Percentiles rank a stretch among this genome's conserved stretches.
These are phyloP conservation scores for Bugulina stolonifera DNA, from an alignment of 2,888 invertebrate species.

Conservation along the genomic window DNA sequence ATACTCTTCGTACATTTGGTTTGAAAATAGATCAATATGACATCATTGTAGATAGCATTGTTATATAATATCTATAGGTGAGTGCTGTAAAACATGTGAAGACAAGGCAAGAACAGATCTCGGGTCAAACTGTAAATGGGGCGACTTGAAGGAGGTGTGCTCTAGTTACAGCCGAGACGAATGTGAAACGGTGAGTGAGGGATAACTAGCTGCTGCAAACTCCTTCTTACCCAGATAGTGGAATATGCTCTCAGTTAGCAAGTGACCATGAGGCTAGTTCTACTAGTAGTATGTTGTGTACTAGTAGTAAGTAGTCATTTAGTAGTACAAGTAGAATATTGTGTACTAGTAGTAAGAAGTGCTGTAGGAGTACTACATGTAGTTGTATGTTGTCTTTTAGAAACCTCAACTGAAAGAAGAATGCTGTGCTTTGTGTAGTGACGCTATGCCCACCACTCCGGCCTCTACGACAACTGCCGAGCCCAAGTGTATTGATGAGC, in stretches of 20 bases:
- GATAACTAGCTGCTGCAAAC: not conserved
- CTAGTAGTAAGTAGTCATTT: too few species aligned
- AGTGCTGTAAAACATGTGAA: conserved; percentile 11
- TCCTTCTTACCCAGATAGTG: too few species aligned
- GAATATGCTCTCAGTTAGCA: not conserved
- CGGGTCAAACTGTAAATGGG: not conserved
- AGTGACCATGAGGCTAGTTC: not conserved
- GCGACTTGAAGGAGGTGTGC: not conserved
- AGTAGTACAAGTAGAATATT: not conserved
- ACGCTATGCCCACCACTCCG: not conserved
- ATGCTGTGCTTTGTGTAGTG: not conserved
- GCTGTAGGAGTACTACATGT: not conserved
- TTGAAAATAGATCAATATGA: too few species aligned
- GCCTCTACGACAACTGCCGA: not conserved
- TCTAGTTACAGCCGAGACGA: not conserved
- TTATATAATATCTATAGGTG: not conserved
- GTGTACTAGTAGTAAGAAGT: too few species aligned
- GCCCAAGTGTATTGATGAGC: conserved; percentile 1
- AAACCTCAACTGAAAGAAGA: not conserved
- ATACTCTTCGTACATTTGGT: too few species aligned
- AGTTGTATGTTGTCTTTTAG: not conserved
- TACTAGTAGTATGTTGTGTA: not conserved
- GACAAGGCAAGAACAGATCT: not conserved
- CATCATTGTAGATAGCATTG: not conserved
- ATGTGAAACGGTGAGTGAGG: not conserved